phyloP scores from a whole-genome alignment of 1,140 invertebrate species.

The Trichomalopsis sarcophagae region DNA sequence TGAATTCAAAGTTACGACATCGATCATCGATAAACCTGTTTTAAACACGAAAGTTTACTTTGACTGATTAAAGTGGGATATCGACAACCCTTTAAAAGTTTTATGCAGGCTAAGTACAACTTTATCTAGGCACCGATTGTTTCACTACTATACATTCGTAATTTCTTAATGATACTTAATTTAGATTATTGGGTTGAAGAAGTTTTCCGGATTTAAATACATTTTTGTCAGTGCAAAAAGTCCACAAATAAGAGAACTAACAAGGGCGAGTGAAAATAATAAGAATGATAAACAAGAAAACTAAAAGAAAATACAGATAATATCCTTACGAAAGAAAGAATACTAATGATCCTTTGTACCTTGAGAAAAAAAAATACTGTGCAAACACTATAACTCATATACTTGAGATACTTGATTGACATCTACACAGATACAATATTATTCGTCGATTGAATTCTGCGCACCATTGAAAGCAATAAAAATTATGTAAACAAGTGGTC shows the following conservation, averaged over 20 bases:
- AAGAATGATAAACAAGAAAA: not conserved
- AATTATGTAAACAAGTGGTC: not conserved
- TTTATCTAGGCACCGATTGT: too few relatives aligned
- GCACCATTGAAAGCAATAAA: constrained; percentile 46
- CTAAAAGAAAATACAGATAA: constrained; percentile 11
- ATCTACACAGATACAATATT: not conserved
- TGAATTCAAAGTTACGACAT: not conserved
- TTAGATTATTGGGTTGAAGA: not conserved
- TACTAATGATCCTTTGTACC: constrained; percentile 12
- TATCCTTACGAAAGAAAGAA: constrained; percentile 20
- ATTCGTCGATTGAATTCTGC: constrained; percentile 16
- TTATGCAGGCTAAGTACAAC: too few relatives aligned
- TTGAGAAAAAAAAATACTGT: constrained; percentile 26
- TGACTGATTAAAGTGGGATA: not conserved
- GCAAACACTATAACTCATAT: constrained; percentile 10
- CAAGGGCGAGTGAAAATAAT: not conserved
- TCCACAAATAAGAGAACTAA: not conserved
- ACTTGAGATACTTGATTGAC: constrained; percentile 17
- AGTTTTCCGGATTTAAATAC: not conserved
- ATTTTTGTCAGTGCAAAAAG: constrained; percentile 18
- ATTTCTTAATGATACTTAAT: not conserved
- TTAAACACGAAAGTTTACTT: not conserved
- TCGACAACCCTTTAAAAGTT: not conserved
- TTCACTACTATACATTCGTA: too few relatives aligned
- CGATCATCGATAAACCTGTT: not conserved